A percentile compares a stretch with the other conserved stretches of the same genome.
Conservation (phyloP, 2,888 invertebrate species). For the Cryptops parisi region DNA sequence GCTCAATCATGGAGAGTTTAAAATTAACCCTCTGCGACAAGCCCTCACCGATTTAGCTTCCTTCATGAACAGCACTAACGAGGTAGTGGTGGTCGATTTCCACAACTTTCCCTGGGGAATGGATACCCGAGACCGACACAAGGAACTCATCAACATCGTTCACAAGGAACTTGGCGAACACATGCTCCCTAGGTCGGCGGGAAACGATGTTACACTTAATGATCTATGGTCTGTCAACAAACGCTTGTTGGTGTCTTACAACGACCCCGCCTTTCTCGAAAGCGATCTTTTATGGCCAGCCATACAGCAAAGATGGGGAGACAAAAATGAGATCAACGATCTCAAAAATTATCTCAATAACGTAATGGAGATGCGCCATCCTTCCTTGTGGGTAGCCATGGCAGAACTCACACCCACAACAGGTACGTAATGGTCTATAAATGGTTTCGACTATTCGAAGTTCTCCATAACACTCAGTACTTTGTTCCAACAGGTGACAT, state of each 20-base stretch:
- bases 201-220: slow-evolving; percentile 19
- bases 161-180: slow-evolving; percentile 29
- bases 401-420: slow-evolving; percentile 55
- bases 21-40: slow-evolving; percentile 45
- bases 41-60: slow-evolving; percentile 35
- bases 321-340: slow-evolving; percentile 30
- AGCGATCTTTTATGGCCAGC: slow-evolving; percentile 13
- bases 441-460: no score
- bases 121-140: slow-evolving; percentile 26
- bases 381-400: slow-evolving; percentile 46
- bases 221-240: slow-evolving; percentile 18
- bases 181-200: slow-evolving; percentile 25
- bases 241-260: slow-evolving; percentile 20
- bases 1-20: slow-evolving; percentile 56
- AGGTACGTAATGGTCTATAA: no score
- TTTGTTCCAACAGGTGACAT: no score
- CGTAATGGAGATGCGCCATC: slow-evolving; percentile 18
- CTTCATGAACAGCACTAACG: slow-evolving; percentile 42
- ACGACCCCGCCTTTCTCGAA: slow-evolving; percentile 12
- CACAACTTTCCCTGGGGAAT: slow-evolving; percentile 44
- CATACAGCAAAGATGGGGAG: slow-evolving; percentile 21
- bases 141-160: slow-evolving; percentile 31
- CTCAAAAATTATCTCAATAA: slow-evolving; percentile 39
- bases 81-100: slow-evolving; percentile 44
- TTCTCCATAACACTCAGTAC: no score